Base-by-base conservation (phyloP, 2,797 vertebrate species). In the Rhinichthys osculus region DNA sequence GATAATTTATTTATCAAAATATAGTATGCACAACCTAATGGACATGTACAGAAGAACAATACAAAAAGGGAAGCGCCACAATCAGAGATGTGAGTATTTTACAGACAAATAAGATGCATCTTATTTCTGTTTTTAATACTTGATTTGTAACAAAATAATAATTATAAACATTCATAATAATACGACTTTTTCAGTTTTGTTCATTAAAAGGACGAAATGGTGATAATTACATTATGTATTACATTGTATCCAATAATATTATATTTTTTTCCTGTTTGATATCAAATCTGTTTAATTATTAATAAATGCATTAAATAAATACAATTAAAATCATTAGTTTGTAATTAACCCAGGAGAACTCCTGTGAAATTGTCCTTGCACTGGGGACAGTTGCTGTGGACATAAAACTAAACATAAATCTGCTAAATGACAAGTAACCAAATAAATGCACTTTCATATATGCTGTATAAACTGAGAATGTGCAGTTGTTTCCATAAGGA, bases 51-150 rank as follows among this genome's bases (percentile, higher is more conserved):
- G 85, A 78, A 82, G 82, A 54, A 69, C 47, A 54, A n/a, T 74
- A 23, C 84, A 87, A 80, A 87, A 89, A 82, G 74, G 85, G 59
- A 89, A 85, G 70, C 83, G 83, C 23, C 69, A 81, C 42, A 85
- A 35, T 83, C 85, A 79, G 30, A 82, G 79, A 89, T 86, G 88
- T 89, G 70, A 89, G 88, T 89, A 74, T 83, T 30, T 52, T 85
- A 35, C 33, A 40, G 8, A 42, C 33, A 23, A 33, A 50, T 40
- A 33, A 44, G 9, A 74, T n/a, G 64, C 57, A 52, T 14, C 4
- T 42, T 78, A 50, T 64, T 47, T 54, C 19, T 19, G 38, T 38
- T 64, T 78, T 64, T 78, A 62, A 62, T 62, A 30, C 16, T 19
- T 64, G 4, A 78, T 44, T 59, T 62, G 11, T 11, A 62, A 40